Conservation (phyloP, 1,140 invertebrate species). For the Pogonomyrmex barbatus region DNA sequence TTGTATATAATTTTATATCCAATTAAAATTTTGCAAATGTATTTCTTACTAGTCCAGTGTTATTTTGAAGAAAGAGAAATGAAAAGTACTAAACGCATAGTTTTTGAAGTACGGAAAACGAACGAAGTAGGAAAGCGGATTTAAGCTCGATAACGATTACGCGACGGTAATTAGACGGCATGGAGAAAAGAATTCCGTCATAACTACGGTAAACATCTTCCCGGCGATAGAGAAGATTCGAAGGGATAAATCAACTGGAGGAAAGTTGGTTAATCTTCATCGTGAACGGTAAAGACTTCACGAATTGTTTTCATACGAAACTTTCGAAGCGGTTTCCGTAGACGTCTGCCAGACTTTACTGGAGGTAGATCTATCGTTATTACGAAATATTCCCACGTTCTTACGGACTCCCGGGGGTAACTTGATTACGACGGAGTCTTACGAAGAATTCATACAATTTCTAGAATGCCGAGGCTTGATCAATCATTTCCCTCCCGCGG, state of each 20-base stretch:
- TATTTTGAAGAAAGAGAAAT: background rate
- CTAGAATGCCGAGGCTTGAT: slow-evolving; percentile 16
- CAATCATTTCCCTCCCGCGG: slow-evolving; percentile 4
- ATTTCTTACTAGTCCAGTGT: background rate
- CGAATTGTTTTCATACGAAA: slow-evolving; percentile 73
- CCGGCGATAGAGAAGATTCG: slow-evolving; percentile 39
- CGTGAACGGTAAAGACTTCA: slow-evolving; percentile 63
- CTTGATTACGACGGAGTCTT: slow-evolving; percentile 46
- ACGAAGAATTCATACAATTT: slow-evolving; percentile 45
- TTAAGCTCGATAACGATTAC: slow-evolving; percentile 31
- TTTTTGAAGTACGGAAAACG: background rate
- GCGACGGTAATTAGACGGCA: slow-evolving; percentile 42
- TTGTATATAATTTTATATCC: background rate
- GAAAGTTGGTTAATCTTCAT: slow-evolving; percentile 70
- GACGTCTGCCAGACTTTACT: slow-evolving; percentile 67
- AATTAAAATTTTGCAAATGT: background rate
- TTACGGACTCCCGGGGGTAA: slow-evolving; percentile 19
- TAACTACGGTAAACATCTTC: slow-evolving; percentile 32
- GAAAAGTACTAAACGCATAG: background rate
- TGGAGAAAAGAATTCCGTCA: slow-evolving; percentile 43
- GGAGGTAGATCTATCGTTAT: slow-evolving; percentile 59
- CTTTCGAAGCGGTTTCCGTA: slow-evolving; percentile 58
- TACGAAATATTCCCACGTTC: slow-evolving; percentile 61
- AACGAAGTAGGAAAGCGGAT: background rate
- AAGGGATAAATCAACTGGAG: slow-evolving; percentile 62